phyloP scores from a whole-genome alignment of 2,888 invertebrate species.

The Cordilura impudica region DNA sequence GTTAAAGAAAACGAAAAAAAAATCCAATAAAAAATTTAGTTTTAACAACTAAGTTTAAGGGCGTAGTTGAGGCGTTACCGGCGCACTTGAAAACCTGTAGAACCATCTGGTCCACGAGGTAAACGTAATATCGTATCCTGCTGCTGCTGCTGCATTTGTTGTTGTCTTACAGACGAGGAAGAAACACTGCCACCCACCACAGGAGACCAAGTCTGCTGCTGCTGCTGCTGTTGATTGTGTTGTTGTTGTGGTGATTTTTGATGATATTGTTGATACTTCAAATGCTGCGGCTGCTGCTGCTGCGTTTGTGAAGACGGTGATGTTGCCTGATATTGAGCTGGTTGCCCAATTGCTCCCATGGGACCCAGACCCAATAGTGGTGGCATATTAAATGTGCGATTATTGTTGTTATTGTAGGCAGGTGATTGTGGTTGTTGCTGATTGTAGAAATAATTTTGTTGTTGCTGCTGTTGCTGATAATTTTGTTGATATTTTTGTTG shows the following conservation, averaged over 20 bases:
- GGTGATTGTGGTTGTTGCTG: conserved; percentile 49
- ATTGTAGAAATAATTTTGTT: conserved; percentile 47
- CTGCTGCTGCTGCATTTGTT: conserved; percentile 63
- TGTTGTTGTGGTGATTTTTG: conserved; percentile 65
- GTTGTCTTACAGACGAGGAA: conserved; percentile 65
- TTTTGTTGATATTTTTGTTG: conserved; percentile 43
- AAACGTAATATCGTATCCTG: conserved; percentile 81
- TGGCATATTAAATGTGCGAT: conserved; percentile 47
- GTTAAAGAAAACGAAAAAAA: background rate
- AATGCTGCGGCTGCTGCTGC: conserved; percentile 64
- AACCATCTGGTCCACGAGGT: conserved; percentile 89
- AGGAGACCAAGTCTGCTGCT: conserved; percentile 73
- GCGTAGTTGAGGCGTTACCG: conserved; percentile 79
- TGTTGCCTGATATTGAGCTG: conserved; percentile 54
- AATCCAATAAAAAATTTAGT: conserved; percentile 1
- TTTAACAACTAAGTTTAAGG: conserved; percentile 10
- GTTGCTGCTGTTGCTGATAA: conserved; percentile 42
- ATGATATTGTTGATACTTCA: conserved; percentile 55
- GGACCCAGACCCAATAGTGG: conserved; percentile 53
- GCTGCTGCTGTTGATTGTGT: conserved; percentile 59
- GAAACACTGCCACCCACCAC: conserved; percentile 72
- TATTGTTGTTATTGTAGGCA: conserved; percentile 45
- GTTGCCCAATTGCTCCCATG: conserved; percentile 58
- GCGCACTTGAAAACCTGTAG: conserved; percentile 83
- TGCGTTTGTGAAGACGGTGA: conserved; percentile 50